Evolutionary conservation across 2,113 vertebrate species (phyloP).

Genomic region (Rhinoderma darwinii): DNA sequence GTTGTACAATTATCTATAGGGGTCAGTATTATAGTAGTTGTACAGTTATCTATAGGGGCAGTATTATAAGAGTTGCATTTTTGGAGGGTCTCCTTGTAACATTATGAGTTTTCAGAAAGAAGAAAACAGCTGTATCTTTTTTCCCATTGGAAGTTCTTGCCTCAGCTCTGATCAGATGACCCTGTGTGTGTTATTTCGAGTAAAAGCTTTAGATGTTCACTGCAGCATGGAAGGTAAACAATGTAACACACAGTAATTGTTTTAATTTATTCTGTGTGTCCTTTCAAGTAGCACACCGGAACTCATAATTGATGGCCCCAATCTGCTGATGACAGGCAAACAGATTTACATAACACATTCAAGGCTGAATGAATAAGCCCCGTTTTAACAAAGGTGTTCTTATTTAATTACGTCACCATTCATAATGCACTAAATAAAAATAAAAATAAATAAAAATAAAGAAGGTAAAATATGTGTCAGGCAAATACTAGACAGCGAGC

Average conservation of each 20-base stretch:
- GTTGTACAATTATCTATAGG: not conserved
- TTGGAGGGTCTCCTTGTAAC: too few relatives aligned
- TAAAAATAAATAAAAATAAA: not conserved
- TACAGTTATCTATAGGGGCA: not conserved
- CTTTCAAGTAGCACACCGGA: not conserved
- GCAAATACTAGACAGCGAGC: not conserved
- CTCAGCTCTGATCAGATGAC: not conserved
- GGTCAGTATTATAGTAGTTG: not conserved
- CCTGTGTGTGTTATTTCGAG: not conserved
- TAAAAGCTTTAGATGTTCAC: not conserved
- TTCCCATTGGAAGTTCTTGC: not conserved
- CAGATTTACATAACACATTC: not conserved
- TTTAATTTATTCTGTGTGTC: not conserved
- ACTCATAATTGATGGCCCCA: not conserved
- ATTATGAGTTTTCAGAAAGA: too few relatives aligned
- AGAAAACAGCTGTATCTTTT: too few relatives aligned
- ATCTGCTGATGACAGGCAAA: not conserved
- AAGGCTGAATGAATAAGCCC: not conserved
- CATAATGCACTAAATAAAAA: not conserved
- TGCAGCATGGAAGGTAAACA: not conserved
- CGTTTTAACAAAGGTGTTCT: not conserved
- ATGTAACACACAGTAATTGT: constrained; percentile 1
- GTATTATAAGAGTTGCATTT: not conserved
- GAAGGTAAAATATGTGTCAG: not conserved
- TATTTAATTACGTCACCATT: too few relatives aligned